phyloP scores from a whole-genome alignment of 2,888 invertebrate species.

The Tenthredo mesomela region DNA sequence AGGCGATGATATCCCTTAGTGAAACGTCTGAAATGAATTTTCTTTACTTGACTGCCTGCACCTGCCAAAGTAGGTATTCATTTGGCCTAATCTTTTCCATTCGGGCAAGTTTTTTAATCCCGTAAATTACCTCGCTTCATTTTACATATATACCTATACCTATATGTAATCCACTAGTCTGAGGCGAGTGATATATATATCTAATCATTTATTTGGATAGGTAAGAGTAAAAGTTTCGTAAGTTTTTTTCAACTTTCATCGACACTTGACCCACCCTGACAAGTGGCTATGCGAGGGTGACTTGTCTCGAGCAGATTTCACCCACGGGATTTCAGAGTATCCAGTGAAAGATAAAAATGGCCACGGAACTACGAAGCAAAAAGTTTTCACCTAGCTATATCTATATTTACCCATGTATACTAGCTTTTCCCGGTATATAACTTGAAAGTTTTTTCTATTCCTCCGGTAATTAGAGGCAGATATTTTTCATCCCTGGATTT shows the following conservation, averaged over 20 bases:
- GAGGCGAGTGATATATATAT: neutral
- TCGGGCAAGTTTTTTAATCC: neutral
- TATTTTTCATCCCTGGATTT: neutral
- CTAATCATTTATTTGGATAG: conserved; percentile 22
- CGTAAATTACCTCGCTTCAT: neutral
- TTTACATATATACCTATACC: neutral
- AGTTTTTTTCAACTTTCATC: conserved; percentile 41
- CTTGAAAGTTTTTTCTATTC: neutral
- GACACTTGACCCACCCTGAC: conserved; percentile 42
- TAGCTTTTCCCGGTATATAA: neutral
- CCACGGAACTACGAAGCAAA: neutral
- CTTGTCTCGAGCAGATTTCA: conserved; percentile 37
- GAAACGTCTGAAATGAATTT: neutral
- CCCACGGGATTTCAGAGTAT: conserved; percentile 9
- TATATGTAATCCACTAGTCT: neutral
- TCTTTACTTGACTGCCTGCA: neutral
- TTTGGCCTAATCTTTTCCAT: neutral
- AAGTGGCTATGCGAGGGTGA: conserved; percentile 23
- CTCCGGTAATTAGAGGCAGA: conserved; percentile 23
- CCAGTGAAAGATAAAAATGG: conserved; percentile 22
- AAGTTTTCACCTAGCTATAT: neutral
- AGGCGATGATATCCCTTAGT: neutral
- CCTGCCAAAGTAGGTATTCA: neutral
- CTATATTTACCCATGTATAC: neutral
- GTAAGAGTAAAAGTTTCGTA: neutral